Evolutionary conservation across 2,113 vertebrate genomes (phyloP).

Genomic region (Corythoichthys intestinalis): DNA sequence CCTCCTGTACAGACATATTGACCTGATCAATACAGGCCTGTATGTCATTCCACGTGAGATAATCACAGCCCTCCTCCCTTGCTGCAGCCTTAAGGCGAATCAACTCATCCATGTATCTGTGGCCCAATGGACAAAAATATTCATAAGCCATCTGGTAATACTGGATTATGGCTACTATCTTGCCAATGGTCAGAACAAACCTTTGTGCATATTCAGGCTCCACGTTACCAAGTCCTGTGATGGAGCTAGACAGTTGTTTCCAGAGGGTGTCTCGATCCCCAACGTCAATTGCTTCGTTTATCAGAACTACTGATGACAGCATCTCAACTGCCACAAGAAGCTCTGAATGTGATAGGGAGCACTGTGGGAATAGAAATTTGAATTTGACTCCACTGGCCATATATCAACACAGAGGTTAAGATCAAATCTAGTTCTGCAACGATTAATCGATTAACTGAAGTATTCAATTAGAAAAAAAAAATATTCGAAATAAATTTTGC

Average conservation of each 20-base stretch:
- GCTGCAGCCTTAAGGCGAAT: constrained; percentile 82
- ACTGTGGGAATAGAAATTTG: constrained; percentile 61
- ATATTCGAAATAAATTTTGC: too few relatives aligned
- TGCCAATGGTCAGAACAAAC: constrained; percentile 51
- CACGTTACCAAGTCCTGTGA: constrained; percentile 90
- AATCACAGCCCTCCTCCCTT: constrained; percentile 74
- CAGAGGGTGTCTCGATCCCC: constrained; percentile 83
- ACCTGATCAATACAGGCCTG: constrained; percentile 90
- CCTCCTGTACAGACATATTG: constrained; percentile 86
- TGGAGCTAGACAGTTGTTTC: constrained; percentile 86
- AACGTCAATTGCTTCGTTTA: constrained; percentile 87
- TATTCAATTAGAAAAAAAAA: too few relatives aligned
- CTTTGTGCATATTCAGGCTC: constrained; percentile 92
- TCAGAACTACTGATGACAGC: constrained; percentile 93
- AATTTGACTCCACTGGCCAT: background rate
- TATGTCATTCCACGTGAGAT: constrained; percentile 96
- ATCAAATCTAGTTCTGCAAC: background rate
- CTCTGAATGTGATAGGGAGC: constrained; percentile 85
- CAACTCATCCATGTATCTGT: constrained; percentile 90
- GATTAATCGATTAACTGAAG: too few relatives aligned
- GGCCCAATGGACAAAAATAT: background rate
- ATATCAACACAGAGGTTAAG: background rate
- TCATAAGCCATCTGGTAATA: background rate
- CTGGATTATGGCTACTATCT: background rate
- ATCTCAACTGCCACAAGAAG: constrained; percentile 94